Evolutionary conservation across 2,797 vertebrate genomes (phyloP).

Genomic region (Catamblyrhynchus diadema): DNA sequence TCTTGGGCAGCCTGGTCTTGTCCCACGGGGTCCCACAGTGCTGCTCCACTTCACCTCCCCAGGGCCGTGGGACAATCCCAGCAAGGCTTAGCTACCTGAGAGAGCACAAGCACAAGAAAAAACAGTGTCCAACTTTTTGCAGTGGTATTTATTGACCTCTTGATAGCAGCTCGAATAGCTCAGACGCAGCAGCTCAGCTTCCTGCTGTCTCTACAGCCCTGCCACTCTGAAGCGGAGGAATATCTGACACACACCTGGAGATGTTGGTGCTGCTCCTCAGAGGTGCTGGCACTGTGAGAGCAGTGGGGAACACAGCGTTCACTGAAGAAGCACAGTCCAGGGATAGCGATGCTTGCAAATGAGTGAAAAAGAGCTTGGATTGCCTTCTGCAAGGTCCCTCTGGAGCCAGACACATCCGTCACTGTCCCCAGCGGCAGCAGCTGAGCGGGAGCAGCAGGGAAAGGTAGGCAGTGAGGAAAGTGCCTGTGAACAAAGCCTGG

Average conservation of each 20-base stretch:
- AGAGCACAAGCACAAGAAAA: background rate
- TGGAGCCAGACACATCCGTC: background rate
- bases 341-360: background rate
- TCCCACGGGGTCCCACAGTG: background rate
- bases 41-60: fast-evolving
- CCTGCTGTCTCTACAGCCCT: background rate
- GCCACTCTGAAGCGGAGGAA: background rate
- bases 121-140: background rate
- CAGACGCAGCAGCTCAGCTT: background rate
- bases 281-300: background rate
- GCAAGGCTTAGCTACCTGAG: background rate
- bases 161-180: background rate
- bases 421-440: background rate
- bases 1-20: background rate
- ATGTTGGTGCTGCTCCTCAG: background rate
- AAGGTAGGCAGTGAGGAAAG: background rate
- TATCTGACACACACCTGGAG: background rate
- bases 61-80: fast-evolving
- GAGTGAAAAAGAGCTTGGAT: background rate
- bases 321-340: background rate
- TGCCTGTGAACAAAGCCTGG: conserved; percentile 12
- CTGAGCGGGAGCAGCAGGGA: background rate
- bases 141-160: background rate
- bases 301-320: background rate
- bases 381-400: background rate